Conservation (phyloP, 2,797 vertebrate species). For the Tokudaia tokunoshimensis region DNA sequence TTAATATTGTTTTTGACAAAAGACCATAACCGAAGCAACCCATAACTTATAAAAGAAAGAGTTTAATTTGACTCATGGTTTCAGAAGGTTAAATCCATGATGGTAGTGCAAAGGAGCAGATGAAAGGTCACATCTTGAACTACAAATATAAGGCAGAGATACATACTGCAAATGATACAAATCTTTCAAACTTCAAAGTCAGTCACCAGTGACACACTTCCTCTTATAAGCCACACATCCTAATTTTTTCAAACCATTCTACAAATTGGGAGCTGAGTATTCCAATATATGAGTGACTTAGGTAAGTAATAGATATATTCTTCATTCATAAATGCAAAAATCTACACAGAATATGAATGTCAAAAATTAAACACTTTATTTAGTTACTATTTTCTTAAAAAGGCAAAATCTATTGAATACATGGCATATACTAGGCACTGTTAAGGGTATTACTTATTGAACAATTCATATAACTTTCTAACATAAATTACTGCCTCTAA, state of each 20-base stretch:
- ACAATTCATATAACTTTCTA: neutral
- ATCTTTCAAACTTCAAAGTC: neutral
- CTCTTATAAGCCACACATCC: neutral
- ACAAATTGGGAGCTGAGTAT: neutral
- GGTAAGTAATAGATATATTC: neutral
- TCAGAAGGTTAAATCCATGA: neutral
- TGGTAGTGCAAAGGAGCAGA: neutral
- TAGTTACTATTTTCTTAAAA: neutral
- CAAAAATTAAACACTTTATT: neutral
- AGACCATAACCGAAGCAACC: neutral
- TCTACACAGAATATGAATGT: neutral
- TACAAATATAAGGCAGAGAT: neutral
- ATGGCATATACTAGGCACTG: neutral
- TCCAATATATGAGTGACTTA: neutral
- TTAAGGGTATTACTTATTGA: neutral
- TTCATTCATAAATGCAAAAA: neutral
- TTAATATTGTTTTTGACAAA: neutral
- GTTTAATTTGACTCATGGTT: neutral
- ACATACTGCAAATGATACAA: neutral
- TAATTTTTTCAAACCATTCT: neutral
- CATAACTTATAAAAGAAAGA: neutral
- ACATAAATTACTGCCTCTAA: neutral
- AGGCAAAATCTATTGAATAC: neutral
- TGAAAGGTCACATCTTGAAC: neutral
- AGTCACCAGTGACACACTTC: neutral